Evolutionary conservation across 2,113 vertebrate species (phyloP).

Genomic region (Nesoenas mayeri): DNA sequence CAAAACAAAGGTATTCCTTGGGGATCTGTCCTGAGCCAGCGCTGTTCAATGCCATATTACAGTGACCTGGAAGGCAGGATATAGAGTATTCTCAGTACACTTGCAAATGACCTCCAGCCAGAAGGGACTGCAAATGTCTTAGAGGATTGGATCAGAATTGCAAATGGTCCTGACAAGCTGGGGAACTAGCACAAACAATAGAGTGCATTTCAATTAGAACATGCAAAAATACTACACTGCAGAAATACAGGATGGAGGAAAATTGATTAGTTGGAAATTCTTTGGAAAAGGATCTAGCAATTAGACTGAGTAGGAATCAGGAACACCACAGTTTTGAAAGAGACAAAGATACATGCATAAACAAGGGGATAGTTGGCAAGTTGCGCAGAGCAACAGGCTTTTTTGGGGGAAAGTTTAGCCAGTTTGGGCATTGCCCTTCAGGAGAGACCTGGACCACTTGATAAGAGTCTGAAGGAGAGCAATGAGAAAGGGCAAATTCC

Average conservation of each 20-base stretch:
- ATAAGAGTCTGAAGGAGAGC: neutral
- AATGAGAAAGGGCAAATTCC: neutral
- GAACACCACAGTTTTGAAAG: neutral
- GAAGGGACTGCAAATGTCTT: neutral
- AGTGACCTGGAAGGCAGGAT: neutral
- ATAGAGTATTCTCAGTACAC: neutral
- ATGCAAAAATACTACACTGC: neutral
- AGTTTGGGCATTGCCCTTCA: neutral
- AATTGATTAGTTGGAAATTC: neutral
- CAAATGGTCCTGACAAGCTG: conserved; percentile 17
- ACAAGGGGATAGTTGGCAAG: neutral
- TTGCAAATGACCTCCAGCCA: conserved; percentile 26
- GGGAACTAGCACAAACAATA: neutral
- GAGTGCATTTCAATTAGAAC: conserved; percentile 4
- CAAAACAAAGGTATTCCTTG: neutral
- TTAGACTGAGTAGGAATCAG: neutral
- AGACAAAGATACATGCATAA: neutral
- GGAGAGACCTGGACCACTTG: neutral
- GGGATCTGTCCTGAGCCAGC: conserved; percentile 19
- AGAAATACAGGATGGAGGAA: neutral
- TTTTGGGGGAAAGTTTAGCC: neutral
- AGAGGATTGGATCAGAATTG: conserved; percentile 31
- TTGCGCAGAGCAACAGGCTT: neutral
- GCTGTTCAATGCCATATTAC: neutral
- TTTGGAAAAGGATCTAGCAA: conserved; percentile 23